phyloP scores from a whole-genome alignment of 1,140 invertebrate species.

The Caenorhabditis brenneri region DNA sequence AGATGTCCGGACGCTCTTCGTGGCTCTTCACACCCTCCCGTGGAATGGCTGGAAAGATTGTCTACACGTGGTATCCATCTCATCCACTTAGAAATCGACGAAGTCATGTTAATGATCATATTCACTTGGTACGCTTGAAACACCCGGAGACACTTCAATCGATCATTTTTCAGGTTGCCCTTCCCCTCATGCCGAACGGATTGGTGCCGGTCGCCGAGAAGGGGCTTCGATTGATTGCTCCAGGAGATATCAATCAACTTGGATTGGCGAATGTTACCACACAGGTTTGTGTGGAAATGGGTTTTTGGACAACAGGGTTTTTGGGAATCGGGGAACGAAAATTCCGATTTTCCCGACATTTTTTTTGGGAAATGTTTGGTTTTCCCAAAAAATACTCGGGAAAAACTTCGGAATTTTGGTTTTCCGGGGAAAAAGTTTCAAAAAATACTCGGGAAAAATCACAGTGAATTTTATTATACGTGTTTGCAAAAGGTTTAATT shows the following conservation, averaged over 20 bases:
- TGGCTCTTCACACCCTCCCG: constrained; percentile 43
- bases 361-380: too few relatives aligned
- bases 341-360: too few relatives aligned
- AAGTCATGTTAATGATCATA: constrained; percentile 49
- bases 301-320: too few relatives aligned
- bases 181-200: constrained; percentile 2
- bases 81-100: constrained; percentile 37
- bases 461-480: too few relatives aligned
- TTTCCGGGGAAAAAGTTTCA: too few relatives aligned
- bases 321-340: too few relatives aligned
- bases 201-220: not conserved
- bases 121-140: constrained; percentile 47
- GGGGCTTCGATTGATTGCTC: not conserved
- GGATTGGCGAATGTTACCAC: not conserved
- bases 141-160: too few relatives aligned
- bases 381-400: too few relatives aligned
- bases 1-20: constrained; percentile 36
- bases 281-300: too few relatives aligned
- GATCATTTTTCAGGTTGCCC: not conserved
- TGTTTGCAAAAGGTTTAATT: too few relatives aligned
- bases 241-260: not conserved
- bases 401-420: too few relatives aligned
- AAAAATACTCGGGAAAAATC: too few relatives aligned
- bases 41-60: constrained; percentile 46
- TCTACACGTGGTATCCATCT: constrained; percentile 50